Evolutionary conservation across 1,140 invertebrate genomes (phyloP).

Genomic region (Mercenaria mercenaria): DNA sequence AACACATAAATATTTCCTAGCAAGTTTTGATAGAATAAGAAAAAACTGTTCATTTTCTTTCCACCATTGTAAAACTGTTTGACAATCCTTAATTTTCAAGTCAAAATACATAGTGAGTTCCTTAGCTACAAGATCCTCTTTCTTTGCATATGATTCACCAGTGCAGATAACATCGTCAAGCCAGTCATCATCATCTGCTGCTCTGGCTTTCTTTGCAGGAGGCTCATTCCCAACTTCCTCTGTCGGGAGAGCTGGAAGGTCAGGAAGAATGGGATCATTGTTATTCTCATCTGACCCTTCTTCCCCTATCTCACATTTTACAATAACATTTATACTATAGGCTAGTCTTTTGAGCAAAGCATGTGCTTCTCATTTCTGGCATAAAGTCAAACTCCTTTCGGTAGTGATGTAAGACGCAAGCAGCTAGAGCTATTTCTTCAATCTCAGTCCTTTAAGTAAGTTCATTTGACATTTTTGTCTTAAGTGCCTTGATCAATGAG

Average conservation of each 20-base stretch:
- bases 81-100: too few species aligned
- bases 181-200: constrained; percentile 25
- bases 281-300: not conserved
- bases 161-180: not conserved
- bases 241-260: not conserved
- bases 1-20: too few species aligned
- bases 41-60: too few species aligned
- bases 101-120: too few species aligned
- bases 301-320: not conserved
- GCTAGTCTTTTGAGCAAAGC: not conserved
- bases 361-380: not conserved
- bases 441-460: too few species aligned
- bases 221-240: not conserved
- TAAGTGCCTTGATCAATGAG: too few species aligned
- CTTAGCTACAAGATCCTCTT: too few species aligned
- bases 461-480: too few species aligned
- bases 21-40: too few species aligned
- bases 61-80: too few species aligned
- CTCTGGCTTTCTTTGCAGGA: not conserved
- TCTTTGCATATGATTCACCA: not conserved
- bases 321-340: not conserved
- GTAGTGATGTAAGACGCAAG: not conserved
- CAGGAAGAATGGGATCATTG: not conserved
- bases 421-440: too few species aligned
- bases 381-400: constrained; percentile 9